Evolutionary conservation across 1,140 invertebrate genomes (phyloP).

Genomic region (Hormaphis cornu): DNA sequence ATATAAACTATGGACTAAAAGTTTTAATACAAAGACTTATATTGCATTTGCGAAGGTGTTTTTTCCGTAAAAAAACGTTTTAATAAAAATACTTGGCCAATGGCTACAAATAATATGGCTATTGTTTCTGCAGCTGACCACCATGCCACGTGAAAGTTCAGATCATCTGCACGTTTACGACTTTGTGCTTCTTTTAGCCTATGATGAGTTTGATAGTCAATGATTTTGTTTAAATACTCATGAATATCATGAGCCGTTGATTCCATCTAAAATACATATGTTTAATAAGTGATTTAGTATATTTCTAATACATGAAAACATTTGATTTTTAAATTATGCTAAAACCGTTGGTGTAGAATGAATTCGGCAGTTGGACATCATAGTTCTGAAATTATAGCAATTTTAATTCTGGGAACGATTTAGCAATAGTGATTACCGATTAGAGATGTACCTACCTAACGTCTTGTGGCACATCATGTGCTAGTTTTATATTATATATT

Average conservation of each 20-base stretch:
- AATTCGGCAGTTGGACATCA: not conserved
- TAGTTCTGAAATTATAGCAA: no score
- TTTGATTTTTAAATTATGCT: not conserved
- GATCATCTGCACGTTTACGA: conserved; percentile 86
- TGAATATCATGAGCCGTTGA: conserved; percentile 80
- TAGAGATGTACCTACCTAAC: no score
- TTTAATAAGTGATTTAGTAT: no score
- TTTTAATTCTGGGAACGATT: no score
- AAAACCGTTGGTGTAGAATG: not conserved
- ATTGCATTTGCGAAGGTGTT: conserved; percentile 44
- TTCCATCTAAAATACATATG: conserved; percentile 76
- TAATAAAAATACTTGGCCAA: conserved; percentile 83
- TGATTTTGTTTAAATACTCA: conserved; percentile 70
- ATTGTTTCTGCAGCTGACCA: conserved; percentile 87
- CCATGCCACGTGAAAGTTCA: conserved; percentile 84
- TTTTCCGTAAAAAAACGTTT: conserved; percentile 93
- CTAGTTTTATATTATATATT: no score
- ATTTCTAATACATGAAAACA: no score
- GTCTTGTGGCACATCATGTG: no score
- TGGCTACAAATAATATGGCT: conserved; percentile 69
- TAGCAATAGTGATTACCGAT: no score
- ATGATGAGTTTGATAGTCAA: conserved; percentile 95
- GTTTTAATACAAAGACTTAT: conserved; percentile 24
- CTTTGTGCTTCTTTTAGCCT: conserved; percentile 86
- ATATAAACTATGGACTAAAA: not conserved